phyloP scores from a whole-genome alignment of 2,888 invertebrate genomes.

The Rapana venosa region DNA sequence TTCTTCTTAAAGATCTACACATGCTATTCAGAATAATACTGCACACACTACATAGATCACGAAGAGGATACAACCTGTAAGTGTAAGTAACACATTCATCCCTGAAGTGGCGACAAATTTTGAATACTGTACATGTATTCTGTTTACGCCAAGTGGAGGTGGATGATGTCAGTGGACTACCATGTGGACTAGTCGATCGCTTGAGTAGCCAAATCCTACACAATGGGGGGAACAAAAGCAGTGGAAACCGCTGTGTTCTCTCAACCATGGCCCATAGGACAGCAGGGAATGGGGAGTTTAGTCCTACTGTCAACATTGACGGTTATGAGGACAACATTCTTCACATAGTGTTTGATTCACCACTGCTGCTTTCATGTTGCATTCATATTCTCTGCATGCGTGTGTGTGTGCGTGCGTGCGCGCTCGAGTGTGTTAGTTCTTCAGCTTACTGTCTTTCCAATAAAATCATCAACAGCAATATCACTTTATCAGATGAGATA shows the following conservation, averaged over 20 bases:
- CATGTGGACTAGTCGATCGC: conserved; percentile 6
- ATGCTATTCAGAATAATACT: too few species aligned
- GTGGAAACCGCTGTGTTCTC: conserved; percentile 12
- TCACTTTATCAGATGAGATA: too few species aligned
- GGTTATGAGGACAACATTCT: conserved; percentile 35
- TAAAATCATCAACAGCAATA: too few species aligned
- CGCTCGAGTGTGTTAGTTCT: background rate
- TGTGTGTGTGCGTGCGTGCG: conserved; percentile 4
- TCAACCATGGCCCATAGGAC: conserved; percentile 6
- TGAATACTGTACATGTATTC: too few species aligned
- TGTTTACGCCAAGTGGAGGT: background rate
- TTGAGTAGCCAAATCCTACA: conserved; percentile 17
- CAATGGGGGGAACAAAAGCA: conserved; percentile 20
- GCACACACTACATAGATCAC: too few species aligned
- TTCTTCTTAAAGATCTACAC: too few species aligned
- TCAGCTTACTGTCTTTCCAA: too few species aligned
- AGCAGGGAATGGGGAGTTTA: conserved; percentile 15
- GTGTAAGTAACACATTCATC: too few species aligned
- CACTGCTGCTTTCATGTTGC: too few species aligned
- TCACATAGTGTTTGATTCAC: conserved; percentile 20
- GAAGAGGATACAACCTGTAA: too few species aligned
- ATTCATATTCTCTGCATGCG: background rate
- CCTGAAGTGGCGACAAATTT: too few species aligned
- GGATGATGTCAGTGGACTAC: background rate
- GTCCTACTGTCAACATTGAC: conserved; percentile 29